Percentiles rank a stretch among this genome's conserved stretches.
Evolutionary conservation across 1,140 invertebrate genomes (phyloP).

Genomic region (Lepidurus packardi): DNA sequence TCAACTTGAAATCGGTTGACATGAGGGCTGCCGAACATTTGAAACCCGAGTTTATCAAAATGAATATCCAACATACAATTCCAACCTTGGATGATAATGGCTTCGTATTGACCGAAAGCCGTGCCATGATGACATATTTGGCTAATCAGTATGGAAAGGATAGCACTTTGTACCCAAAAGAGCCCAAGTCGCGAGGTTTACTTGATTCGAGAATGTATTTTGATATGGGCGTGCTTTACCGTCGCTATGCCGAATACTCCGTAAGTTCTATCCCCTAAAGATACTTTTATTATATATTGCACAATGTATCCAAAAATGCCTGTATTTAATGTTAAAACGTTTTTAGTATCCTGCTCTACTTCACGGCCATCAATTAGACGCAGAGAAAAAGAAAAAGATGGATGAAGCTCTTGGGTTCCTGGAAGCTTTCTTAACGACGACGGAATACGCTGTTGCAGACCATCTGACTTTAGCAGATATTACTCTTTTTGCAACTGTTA

Average conservation of each 20-base stretch:
- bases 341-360: slow-evolving; percentile 53
- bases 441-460: slow-evolving; percentile 44
- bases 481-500: slow-evolving; percentile 27
- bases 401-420: slow-evolving; percentile 44
- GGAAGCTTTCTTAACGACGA: slow-evolving; percentile 43
- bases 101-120: slow-evolving; percentile 55
- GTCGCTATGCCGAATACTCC: slow-evolving; percentile 57
- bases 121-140: slow-evolving; percentile 65
- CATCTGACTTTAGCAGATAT: slow-evolving; percentile 34
- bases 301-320: background rate
- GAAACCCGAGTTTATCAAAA: slow-evolving; percentile 65
- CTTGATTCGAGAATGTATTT: slow-evolving; percentile 70
- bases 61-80: slow-evolving; percentile 56
- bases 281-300: background rate
- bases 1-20: slow-evolving; percentile 62
- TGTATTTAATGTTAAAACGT: slow-evolving; percentile 29
- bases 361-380: slow-evolving; percentile 33
- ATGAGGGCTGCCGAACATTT: slow-evolving; percentile 62
- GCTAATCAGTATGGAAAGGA: slow-evolving; percentile 64
- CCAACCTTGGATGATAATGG: slow-evolving; percentile 61
- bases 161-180: slow-evolving; percentile 60
- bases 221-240: slow-evolving; percentile 60
- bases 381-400: slow-evolving; percentile 40
- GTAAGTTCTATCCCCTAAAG: slow-evolving; percentile 43
- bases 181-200: slow-evolving; percentile 58